A percentile compares a stretch with the other conserved stretches of the same genome.
phyloP scores from a whole-genome alignment of 2,113 vertebrate genomes.

The Pithys albifrons region DNA sequence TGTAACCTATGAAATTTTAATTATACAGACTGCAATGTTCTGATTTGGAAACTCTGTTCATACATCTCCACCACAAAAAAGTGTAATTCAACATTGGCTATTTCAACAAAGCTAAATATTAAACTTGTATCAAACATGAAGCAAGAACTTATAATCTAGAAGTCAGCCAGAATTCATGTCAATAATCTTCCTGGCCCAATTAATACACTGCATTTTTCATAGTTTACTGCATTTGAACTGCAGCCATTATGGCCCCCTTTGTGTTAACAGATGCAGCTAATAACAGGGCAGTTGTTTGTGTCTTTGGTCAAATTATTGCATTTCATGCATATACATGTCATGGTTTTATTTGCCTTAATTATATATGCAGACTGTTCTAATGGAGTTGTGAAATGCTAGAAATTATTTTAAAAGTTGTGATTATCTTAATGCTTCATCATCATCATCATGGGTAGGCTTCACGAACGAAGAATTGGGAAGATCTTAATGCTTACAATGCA shows the following conservation, averaged over 20 bases:
- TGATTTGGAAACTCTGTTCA: not conserved
- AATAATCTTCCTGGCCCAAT: not conserved
- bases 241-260: not conserved
- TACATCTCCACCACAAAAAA: not conserved
- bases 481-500: not conserved
- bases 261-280: not conserved
- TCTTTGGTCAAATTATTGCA: not conserved
- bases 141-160: not conserved
- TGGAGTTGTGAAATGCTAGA: not conserved
- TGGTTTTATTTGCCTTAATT: not conserved
- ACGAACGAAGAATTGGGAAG: too few species aligned
- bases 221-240: not conserved
- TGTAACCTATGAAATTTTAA: not conserved
- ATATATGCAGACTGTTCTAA: not conserved
- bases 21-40: not conserved
- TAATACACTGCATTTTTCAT: rapidly evolving
- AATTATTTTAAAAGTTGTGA: not conserved
- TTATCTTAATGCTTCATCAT: not conserved
- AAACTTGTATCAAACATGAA: not conserved
- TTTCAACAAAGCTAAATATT: not conserved
- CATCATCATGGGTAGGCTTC: too few species aligned
- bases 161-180: not conserved
- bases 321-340: not conserved
- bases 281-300: not conserved
- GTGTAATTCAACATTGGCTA: not conserved